Evolutionary conservation across 2,888 invertebrate species (phyloP).

Genomic region (Metalampra italica): DNA sequence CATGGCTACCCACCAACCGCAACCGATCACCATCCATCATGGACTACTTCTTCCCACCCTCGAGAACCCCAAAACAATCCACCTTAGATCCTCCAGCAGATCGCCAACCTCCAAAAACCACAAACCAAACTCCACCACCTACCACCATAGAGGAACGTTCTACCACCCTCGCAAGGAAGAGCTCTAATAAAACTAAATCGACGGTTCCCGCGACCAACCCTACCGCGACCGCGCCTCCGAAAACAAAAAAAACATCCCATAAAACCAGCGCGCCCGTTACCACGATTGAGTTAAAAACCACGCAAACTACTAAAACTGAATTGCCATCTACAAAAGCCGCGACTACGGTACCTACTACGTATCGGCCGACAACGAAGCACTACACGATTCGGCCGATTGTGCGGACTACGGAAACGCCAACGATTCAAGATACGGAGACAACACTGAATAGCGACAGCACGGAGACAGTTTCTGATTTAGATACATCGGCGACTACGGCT

Average conservation of each 20-base stretch:
- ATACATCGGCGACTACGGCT: conserved; percentile 53
- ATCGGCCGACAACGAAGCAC: conserved; percentile 70
- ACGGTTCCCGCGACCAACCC: conserved; percentile 54
- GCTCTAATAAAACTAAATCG: conserved; percentile 60
- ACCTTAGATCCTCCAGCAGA: conserved; percentile 65
- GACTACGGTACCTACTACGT: conserved; percentile 44
- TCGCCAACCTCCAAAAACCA: conserved; percentile 51
- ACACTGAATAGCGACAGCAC: conserved; percentile 72
- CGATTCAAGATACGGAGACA: conserved; percentile 65
- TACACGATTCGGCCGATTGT: conserved; percentile 74
- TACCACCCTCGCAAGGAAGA: conserved; percentile 61
- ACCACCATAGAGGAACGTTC: conserved; percentile 59
- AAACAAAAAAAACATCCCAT: conserved; percentile 59
- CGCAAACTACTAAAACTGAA: conserved; percentile 38
- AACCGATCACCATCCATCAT: conserved; percentile 70
- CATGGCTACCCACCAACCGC: conserved; percentile 64
- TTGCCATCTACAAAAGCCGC: conserved; percentile 44
- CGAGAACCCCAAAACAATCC: conserved; percentile 72
- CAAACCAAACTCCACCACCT: conserved; percentile 49
- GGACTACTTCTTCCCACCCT: conserved; percentile 75
- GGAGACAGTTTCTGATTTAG: conserved; percentile 63
- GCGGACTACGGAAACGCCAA: conserved; percentile 56
- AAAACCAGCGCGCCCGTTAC: conserved; percentile 45
- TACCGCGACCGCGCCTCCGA: conserved; percentile 55
- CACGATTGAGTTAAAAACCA: conserved; percentile 32